These are phyloP conservation scores for Megaustenia siamemsis DNA, from an alignment of 2,888 invertebrate species.

Conservation along the genomic window DNA sequence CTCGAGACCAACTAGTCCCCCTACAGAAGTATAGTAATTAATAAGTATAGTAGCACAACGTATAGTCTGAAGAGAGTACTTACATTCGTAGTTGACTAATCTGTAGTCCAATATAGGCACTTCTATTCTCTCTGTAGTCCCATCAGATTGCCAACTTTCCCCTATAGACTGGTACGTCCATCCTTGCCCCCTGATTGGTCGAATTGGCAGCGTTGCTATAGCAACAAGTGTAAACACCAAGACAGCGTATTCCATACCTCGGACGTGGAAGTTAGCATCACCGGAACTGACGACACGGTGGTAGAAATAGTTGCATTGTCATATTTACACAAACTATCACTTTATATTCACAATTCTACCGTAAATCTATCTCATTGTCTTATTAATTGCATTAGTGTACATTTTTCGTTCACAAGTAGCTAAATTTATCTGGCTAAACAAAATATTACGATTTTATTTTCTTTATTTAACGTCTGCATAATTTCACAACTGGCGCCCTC, in stretches of 20 bases:
- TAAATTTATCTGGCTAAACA: too few relatives aligned
- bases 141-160: conserved; percentile 45
- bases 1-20: neutral
- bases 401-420: neutral
- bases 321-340: neutral
- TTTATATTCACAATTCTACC: neutral
- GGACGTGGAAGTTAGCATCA: conserved; percentile 9
- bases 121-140: neutral
- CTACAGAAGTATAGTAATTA: neutral
- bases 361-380: neutral
- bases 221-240: conserved; percentile 34
- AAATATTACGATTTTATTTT: too few relatives aligned
- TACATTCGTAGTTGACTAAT: conserved; percentile 39
- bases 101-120: conserved; percentile 35
- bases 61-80: conserved; percentile 6
- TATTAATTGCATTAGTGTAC: too few relatives aligned
- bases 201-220: conserved; percentile 19
- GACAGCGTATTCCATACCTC: conserved; percentile 29
- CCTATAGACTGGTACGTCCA: conserved; percentile 53
- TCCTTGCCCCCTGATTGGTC: conserved; percentile 40
- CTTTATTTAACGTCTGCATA: too few relatives aligned
- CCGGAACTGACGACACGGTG: neutral
- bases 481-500: too few relatives aligned
- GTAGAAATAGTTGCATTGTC: neutral
- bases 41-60: neutral